A percentile compares a stretch with the other conserved stretches of the same genome.
These are phyloP conservation scores for Lymantria monacha DNA, from an alignment of 2,888 invertebrate species.

Conservation along the genomic window DNA sequence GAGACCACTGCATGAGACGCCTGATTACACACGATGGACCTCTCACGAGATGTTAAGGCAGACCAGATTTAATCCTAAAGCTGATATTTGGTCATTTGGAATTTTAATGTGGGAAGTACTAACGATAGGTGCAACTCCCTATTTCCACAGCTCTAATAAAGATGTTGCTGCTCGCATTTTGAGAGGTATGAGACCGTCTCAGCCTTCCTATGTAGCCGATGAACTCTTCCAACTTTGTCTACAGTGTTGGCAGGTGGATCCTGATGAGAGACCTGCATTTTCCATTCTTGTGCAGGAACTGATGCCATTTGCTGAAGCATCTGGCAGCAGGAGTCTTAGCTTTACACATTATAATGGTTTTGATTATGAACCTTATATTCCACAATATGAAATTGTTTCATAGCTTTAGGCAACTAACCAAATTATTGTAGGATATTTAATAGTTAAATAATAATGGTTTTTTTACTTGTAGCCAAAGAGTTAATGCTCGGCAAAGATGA, in stretches of 20 bases:
- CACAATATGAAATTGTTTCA: conserved; percentile 69
- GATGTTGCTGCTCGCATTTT: conserved; percentile 86
- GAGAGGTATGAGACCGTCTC: conserved; percentile 87
- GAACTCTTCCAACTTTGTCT: conserved; percentile 91
- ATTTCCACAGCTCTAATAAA: conserved; percentile 85
- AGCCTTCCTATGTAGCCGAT: conserved; percentile 88
- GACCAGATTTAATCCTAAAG: conserved; percentile 85
- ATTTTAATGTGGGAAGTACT: conserved; percentile 92
- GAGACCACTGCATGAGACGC: conserved; percentile 82
- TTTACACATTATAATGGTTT: conserved; percentile 76
- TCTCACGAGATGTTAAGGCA: conserved; percentile 89
- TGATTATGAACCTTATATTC: conserved; percentile 68
- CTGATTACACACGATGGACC: conserved; percentile 90
- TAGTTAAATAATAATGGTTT: neutral
- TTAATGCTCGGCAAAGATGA: neutral
- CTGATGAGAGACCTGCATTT: conserved; percentile 90
- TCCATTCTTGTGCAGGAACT: conserved; percentile 79
- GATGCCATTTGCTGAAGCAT: conserved; percentile 56
- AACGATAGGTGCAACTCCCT: conserved; percentile 90
- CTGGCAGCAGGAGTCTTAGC: conserved; percentile 61
- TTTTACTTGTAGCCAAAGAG: neutral
- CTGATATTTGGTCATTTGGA: conserved; percentile 93
- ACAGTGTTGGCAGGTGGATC: conserved; percentile 92
- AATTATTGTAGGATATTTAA: conserved; percentile 8
- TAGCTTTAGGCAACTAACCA: conserved; percentile 43